Conservation (phyloP, 2,797 vertebrate genomes). For the Lerista edwardsae region DNA sequence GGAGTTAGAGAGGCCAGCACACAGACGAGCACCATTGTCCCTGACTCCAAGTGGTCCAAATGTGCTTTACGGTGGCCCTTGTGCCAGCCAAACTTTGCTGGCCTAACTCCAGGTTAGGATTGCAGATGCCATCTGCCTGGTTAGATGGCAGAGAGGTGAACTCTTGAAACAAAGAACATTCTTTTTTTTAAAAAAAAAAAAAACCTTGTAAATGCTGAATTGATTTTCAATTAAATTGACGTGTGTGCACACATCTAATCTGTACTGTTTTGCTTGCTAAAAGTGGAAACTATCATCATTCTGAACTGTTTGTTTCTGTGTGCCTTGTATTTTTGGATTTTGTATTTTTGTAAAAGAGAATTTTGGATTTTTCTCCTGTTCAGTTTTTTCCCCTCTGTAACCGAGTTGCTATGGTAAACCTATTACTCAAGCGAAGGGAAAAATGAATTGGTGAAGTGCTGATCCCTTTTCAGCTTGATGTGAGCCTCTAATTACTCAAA, state of each 20-base stretch:
- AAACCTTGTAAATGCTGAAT: not conserved
- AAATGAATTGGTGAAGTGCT: conserved; percentile 62
- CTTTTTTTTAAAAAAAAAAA: too few relatives aligned
- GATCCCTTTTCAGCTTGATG: conserved; percentile 67
- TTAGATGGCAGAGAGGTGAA: too few relatives aligned
- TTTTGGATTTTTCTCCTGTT: conserved; percentile 62
- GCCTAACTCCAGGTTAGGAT: too few relatives aligned
- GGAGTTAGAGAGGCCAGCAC: too few relatives aligned
- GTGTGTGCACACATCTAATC: conserved; percentile 19
- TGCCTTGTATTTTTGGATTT: conserved; percentile 64
- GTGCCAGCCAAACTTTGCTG: too few relatives aligned
- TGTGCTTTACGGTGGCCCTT: too few relatives aligned
- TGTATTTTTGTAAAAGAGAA: conserved; percentile 57
- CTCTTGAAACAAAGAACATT: too few relatives aligned
- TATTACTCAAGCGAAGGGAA: conserved; percentile 70
- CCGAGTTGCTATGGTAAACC: conserved; percentile 79
- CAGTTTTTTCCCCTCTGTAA: conserved; percentile 28
- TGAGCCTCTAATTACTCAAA: conserved; percentile 73
- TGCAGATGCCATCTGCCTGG: too few relatives aligned
- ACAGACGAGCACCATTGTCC: too few relatives aligned
- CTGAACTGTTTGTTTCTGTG: conserved; percentile 57
- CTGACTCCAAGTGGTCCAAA: too few relatives aligned
- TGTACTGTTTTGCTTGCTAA: conserved; percentile 31
- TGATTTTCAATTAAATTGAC: too few relatives aligned
- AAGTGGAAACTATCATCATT: conserved; percentile 51